Conservation (phyloP, 2,797 vertebrate genomes). For the Cottoperca gobio region DNA sequence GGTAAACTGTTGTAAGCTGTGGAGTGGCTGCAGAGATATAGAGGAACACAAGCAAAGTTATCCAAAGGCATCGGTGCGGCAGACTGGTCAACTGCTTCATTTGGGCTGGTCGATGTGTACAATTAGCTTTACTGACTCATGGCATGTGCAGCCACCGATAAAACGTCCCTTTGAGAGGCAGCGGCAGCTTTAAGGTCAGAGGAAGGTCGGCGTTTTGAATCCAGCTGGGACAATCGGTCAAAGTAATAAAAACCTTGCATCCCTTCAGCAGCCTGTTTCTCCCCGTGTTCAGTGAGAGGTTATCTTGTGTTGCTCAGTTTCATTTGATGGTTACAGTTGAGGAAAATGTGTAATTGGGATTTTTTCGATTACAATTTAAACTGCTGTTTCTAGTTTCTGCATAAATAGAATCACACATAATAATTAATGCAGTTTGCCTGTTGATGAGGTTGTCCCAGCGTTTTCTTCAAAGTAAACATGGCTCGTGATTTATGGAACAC, state of each 20-base stretch:
- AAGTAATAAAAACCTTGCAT: constrained; percentile 32
- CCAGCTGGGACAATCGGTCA: constrained; percentile 46
- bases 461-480: not conserved
- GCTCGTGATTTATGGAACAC: not conserved
- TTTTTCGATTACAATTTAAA: not conserved
- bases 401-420: too few species aligned
- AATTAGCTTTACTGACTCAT: constrained; percentile 50
- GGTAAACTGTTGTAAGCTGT: constrained; percentile 30
- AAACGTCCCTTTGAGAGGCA: constrained; percentile 50
- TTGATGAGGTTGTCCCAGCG: too few species aligned
- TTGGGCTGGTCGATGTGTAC: constrained; percentile 33
- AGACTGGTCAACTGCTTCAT: constrained; percentile 41
- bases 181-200: constrained; percentile 53
- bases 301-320: constrained; percentile 23
- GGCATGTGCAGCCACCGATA: constrained; percentile 57
- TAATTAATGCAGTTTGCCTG: too few species aligned
- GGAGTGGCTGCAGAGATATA: constrained; percentile 11
- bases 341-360: not conserved
- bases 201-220: constrained; percentile 51
- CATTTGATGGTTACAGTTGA: not conserved
- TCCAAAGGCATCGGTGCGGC: constrained; percentile 37
- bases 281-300: constrained; percentile 2
- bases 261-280: constrained; percentile 17
- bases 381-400: too few species aligned
- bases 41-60: constrained; percentile 36